phyloP scores from a whole-genome alignment of 2,888 invertebrate genomes.

The Athrips mouffetella region DNA sequence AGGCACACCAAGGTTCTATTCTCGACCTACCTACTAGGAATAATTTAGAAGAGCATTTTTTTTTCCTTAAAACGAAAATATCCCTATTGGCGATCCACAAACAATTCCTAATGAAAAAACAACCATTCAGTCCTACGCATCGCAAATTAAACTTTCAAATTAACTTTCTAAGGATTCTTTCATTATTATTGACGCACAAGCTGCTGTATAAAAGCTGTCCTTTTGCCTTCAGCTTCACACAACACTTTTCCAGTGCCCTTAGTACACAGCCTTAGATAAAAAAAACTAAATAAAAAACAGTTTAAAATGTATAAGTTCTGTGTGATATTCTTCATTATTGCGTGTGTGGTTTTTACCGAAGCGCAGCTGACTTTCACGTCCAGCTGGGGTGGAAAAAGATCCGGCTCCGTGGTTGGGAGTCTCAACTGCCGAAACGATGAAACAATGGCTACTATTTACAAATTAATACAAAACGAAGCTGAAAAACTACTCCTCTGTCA shows the following conservation, averaged over 20 bases:
- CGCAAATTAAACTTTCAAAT: constrained; percentile 1
- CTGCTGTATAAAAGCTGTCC: not conserved
- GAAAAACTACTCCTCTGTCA: constrained; percentile 3
- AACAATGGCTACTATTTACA: not conserved
- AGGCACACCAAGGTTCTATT: too few species aligned
- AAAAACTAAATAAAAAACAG: not conserved
- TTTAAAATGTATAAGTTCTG: constrained; percentile 2
- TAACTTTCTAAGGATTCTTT: constrained; percentile 1
- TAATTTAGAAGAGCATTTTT: too few species aligned
- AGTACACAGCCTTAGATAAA: too few species aligned
- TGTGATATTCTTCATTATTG: not conserved
- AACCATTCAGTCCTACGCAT: not conserved
- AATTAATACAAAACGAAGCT: not conserved
- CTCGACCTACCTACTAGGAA: too few species aligned
- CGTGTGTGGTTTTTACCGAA: not conserved
- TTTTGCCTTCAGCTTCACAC: not conserved
- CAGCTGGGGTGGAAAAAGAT: constrained; percentile 6
- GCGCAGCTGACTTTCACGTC: constrained; percentile 9
- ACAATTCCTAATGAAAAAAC: too few species aligned
- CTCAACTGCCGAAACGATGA: constrained; percentile 8
- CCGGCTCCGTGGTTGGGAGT: not conserved
- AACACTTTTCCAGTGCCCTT: not conserved
- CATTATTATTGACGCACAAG: not conserved
- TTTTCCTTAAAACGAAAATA: too few species aligned
- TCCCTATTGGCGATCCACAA: too few species aligned